Percentiles rank a stretch among this genome's conserved stretches.
Conservation (phyloP, 2,888 invertebrate species). For the Marasmarcha lunaedactyla region DNA sequence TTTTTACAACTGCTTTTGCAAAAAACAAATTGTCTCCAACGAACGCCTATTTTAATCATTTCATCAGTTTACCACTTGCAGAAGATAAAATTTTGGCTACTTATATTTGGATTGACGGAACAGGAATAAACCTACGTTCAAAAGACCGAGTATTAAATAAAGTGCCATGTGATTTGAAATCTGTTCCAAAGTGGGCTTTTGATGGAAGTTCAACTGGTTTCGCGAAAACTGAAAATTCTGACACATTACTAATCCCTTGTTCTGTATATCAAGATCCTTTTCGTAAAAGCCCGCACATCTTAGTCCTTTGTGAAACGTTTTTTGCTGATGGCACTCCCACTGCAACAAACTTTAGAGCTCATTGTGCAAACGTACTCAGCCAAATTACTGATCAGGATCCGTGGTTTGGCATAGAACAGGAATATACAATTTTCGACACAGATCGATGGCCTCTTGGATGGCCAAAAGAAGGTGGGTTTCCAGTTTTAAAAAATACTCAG, state of each 20-base stretch:
- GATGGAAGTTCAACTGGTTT: slow-evolving; percentile 94
- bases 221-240: slow-evolving; percentile 85
- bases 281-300: slow-evolving; percentile 84
- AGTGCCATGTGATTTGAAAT: slow-evolving; percentile 59
- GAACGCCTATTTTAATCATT: slow-evolving; percentile 33
- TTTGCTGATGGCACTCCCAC: slow-evolving; percentile 77
- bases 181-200: slow-evolving; percentile 87
- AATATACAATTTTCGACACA: slow-evolving; percentile 88
- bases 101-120: slow-evolving; percentile 86
- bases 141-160: slow-evolving; percentile 76
- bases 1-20: slow-evolving; percentile 23
- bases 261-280: slow-evolving; percentile 94
- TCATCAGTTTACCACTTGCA: slow-evolving; percentile 60
- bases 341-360: slow-evolving; percentile 76
- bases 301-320: slow-evolving; percentile 91
- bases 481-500: slow-evolving; percentile 87
- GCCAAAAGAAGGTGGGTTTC: slow-evolving; percentile 93
- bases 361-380: slow-evolving; percentile 78
- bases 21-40: slow-evolving; percentile 22
- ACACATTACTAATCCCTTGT: slow-evolving; percentile 88
- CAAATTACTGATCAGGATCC: slow-evolving; percentile 76
- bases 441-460: slow-evolving; percentile 91
- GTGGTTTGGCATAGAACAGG: slow-evolving; percentile 95
- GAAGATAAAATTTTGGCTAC: slow-evolving; percentile 73
- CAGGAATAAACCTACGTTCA: slow-evolving; percentile 75